A percentile compares a stretch with the other conserved stretches of the same genome.
Conservation (phyloP, 2,797 vertebrate genomes). For the Synaphobranchus kaupii region DNA sequence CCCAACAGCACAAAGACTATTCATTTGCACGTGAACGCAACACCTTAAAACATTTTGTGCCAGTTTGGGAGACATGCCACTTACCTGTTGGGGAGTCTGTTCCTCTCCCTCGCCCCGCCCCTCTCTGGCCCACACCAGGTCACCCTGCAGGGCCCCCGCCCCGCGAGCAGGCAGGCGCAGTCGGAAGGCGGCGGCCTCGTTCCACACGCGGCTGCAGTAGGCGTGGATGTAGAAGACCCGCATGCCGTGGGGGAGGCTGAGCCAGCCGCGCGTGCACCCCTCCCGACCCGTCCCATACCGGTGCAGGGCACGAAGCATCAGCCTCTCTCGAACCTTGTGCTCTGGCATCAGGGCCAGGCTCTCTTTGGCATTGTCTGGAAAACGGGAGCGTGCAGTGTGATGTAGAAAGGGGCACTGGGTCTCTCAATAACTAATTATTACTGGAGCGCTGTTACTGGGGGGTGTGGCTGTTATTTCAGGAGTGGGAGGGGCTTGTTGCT, state of each 20-base stretch:
- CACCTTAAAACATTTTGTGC: neutral
- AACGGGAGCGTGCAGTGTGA: conserved; percentile 27
- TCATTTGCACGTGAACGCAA: no score
- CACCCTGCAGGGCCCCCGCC: conserved; percentile 74
- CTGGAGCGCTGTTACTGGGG: neutral
- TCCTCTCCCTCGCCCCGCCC: conserved; percentile 39
- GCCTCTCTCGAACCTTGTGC: conserved; percentile 85
- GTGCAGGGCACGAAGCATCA: conserved; percentile 86
- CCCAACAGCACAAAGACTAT: no score
- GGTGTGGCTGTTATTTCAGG: no score
- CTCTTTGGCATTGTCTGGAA: conserved; percentile 85
- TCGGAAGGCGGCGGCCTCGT: conserved; percentile 83
- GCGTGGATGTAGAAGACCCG: conserved; percentile 92
- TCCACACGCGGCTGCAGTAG: conserved; percentile 95
- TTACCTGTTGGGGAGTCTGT: conserved; percentile 59
- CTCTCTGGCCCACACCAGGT: conserved; percentile 78
- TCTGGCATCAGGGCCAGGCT: conserved; percentile 83
- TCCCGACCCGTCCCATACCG: conserved; percentile 83
- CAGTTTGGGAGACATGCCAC: conserved; percentile 41
- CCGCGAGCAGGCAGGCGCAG: conserved; percentile 74
- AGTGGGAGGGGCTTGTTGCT: neutral
- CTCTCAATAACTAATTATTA: neutral
- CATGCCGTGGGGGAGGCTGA: conserved; percentile 89
- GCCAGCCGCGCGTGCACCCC: conserved; percentile 85
- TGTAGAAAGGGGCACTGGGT: no score